These are phyloP conservation scores for Pseudomyrmex concolor DNA, from an alignment of 1,140 invertebrate species.

Conservation along the genomic window DNA sequence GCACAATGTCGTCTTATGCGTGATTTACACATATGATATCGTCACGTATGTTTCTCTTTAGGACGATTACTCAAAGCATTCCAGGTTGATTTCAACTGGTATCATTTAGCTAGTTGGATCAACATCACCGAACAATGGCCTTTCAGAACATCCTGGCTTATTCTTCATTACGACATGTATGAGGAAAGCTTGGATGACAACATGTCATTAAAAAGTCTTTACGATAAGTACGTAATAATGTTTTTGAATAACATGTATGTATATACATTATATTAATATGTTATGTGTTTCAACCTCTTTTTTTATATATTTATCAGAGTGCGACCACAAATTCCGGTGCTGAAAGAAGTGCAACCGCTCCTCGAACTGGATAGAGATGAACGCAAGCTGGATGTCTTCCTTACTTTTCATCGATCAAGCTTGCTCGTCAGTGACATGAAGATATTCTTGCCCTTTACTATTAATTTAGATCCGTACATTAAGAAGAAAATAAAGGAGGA, in stretches of 20 bases:
- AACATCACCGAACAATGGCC: conserved; percentile 99
- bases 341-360: conserved; percentile 95
- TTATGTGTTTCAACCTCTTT: conserved; percentile 7
- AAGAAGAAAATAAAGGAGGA: conserved; percentile 97
- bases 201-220: conserved; percentile 94
- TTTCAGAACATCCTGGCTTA: conserved; percentile 98
- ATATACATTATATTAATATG: conserved; percentile 3
- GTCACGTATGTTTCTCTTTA: conserved; percentile 75
- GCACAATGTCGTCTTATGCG: background rate
- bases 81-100: conserved; percentile 99
- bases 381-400: conserved; percentile 96
- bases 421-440: conserved; percentile 94
- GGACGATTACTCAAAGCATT: conserved; percentile 98
- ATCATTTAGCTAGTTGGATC: conserved; percentile 97
- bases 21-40: background rate
- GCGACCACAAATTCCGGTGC: conserved; percentile 91
- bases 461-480: conserved; percentile 98
- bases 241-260: conserved; percentile 76
- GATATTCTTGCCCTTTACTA: conserved; percentile 98
- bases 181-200: conserved; percentile 95
- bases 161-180: conserved; percentile 95
- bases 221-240: conserved; percentile 92
- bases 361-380: conserved; percentile 97
- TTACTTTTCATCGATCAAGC: conserved; percentile 93
- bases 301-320: conserved; percentile 86